Evolutionary conservation across 2,888 invertebrate species (phyloP).

Genomic region (Nephrotoma appendiculata): DNA sequence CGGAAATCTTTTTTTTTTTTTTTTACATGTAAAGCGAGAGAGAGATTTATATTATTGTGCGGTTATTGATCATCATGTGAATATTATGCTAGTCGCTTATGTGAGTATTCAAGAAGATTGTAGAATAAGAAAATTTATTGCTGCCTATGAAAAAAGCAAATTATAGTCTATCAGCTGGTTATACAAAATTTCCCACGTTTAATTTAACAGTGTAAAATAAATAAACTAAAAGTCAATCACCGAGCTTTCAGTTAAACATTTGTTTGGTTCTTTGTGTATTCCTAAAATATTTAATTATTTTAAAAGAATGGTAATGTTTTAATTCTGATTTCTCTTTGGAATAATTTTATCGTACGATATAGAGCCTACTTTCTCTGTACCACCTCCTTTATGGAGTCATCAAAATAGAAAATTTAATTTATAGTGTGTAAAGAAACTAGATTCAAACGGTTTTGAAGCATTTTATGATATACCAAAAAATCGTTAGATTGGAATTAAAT

Average conservation of each 20-base stretch:
- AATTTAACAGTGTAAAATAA: constrained; percentile 3
- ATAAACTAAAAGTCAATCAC: constrained; percentile 5
- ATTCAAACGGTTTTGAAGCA: too few species aligned
- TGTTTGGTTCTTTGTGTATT: neutral
- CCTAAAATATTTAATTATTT: neutral
- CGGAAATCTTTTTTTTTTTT: neutral
- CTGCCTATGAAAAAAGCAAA: neutral
- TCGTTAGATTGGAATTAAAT: too few species aligned
- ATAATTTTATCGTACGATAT: too few species aligned
- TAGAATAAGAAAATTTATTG: neutral
- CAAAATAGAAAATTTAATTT: too few species aligned
- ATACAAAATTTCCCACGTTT: neutral
- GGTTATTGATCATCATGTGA: neutral
- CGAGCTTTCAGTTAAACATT: neutral
- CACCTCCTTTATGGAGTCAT: too few species aligned
- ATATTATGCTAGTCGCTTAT: neutral
- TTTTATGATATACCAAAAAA: too few species aligned
- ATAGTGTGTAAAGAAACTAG: too few species aligned
- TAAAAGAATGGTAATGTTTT: neutral
- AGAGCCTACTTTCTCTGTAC: too few species aligned
- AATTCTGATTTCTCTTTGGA: neutral
- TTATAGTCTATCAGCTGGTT: neutral
- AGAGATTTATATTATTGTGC: neutral
- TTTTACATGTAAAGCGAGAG: neutral
- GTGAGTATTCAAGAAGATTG: neutral